phyloP scores from a whole-genome alignment of 2,113 vertebrate genomes.

The Microcebus griseorufus region DNA sequence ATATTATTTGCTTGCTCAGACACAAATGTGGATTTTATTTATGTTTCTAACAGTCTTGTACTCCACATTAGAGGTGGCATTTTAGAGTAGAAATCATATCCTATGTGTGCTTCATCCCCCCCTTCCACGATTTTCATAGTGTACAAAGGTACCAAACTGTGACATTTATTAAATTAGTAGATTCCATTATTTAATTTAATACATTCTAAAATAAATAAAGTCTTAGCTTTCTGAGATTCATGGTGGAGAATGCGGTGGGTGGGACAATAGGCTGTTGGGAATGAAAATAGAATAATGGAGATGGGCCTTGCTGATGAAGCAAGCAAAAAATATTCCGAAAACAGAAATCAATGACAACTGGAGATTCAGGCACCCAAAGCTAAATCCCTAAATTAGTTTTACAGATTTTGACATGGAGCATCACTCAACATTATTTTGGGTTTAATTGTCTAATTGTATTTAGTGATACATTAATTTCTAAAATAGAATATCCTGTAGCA shows the following conservation, averaged over 20 bases:
- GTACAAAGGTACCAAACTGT: neutral
- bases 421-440: neutral
- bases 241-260: neutral
- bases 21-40: neutral
- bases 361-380: neutral
- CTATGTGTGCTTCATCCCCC: too few species aligned
- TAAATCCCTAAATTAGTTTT: neutral
- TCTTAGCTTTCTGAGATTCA: neutral
- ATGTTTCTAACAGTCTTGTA: neutral
- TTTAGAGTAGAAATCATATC: neutral
- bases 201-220: neutral
- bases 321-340: neutral
- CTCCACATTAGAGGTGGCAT: neutral
- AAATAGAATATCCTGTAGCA: neutral
- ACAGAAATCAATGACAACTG: neutral
- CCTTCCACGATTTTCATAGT: accelerated
- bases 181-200: neutral
- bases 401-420: neutral
- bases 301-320: accelerated
- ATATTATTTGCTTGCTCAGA: neutral
- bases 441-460: neutral
- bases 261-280: neutral
- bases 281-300: neutral
- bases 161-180: neutral
- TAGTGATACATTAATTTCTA: neutral